phyloP scores from a whole-genome alignment of 2,888 invertebrate species.

The Mythimna vitellina region DNA sequence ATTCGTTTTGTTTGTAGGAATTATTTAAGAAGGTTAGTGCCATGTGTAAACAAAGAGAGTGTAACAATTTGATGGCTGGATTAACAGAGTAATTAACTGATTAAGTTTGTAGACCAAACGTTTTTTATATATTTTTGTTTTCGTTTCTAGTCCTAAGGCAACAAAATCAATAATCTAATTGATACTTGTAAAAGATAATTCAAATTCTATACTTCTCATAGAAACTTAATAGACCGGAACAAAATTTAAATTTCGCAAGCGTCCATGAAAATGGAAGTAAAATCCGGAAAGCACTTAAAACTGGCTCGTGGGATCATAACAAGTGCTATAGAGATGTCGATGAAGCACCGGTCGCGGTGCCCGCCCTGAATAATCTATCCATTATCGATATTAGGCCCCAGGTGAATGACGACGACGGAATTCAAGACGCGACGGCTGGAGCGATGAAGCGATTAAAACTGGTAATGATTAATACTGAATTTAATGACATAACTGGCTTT shows the following conservation, averaged over 20 bases:
- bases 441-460: conserved; percentile 15
- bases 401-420: conserved; percentile 12
- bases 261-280: conserved; percentile 11
- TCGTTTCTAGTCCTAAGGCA: background rate
- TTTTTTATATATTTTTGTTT: background rate
- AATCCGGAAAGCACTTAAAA: conserved; percentile 22
- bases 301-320: conserved; percentile 24
- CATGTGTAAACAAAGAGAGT: background rate
- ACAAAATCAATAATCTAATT: background rate
- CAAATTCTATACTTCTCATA: background rate
- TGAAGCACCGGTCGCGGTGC: conserved; percentile 5
- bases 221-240: conserved; percentile 1
- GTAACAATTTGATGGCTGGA: background rate
- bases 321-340: conserved; percentile 28
- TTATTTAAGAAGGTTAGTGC: conserved; percentile 15
- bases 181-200: background rate
- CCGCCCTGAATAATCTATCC: conserved; percentile 49
- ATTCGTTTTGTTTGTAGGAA: conserved; percentile 15
- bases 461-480: background rate
- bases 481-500: background rate
- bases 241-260: background rate
- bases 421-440: conserved; percentile 7
- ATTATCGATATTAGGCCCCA: conserved; percentile 34
- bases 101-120: background rate
- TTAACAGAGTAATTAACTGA: background rate